These are phyloP conservation scores for Prinia subflava DNA, from an alignment of 2,113 vertebrate species.

Conservation along the genomic window DNA sequence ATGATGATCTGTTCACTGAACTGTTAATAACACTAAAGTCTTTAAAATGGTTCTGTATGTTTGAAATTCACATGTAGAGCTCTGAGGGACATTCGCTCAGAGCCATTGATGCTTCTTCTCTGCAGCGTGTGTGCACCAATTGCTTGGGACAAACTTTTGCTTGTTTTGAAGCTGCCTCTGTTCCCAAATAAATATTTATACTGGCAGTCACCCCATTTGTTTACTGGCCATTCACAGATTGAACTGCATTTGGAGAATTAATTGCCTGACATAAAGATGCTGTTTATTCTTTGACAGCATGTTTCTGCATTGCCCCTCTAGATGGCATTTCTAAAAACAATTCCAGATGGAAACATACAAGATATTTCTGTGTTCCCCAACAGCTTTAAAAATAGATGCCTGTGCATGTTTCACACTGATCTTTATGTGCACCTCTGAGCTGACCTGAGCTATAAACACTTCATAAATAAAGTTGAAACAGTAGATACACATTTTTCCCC, in stretches of 20 bases:
- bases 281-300: constrained; percentile 61
- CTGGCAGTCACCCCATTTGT: constrained; percentile 70
- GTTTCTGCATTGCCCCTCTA: constrained; percentile 23
- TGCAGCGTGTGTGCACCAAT: neutral
- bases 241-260: constrained; percentile 37
- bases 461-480: neutral
- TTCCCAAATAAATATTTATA: constrained; percentile 72
- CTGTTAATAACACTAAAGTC: neutral
- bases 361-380: constrained; percentile 33
- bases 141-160: constrained; percentile 54
- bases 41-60: neutral
- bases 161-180: constrained; percentile 52
- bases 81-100: constrained; percentile 6
- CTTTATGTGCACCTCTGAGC: neutral
- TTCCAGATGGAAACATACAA: constrained; percentile 40
- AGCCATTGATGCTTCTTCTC: constrained; percentile 29
- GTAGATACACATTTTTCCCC: neutral
- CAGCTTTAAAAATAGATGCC: constrained; percentile 46
- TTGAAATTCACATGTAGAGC: neutral
- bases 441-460: neutral
- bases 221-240: constrained; percentile 61
- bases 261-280: constrained; percentile 59
- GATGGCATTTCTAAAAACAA: constrained; percentile 52
- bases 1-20: neutral
- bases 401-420: neutral